Conservation (phyloP, 2,113 vertebrate genomes). For the Agelaius phoeniceus region DNA sequence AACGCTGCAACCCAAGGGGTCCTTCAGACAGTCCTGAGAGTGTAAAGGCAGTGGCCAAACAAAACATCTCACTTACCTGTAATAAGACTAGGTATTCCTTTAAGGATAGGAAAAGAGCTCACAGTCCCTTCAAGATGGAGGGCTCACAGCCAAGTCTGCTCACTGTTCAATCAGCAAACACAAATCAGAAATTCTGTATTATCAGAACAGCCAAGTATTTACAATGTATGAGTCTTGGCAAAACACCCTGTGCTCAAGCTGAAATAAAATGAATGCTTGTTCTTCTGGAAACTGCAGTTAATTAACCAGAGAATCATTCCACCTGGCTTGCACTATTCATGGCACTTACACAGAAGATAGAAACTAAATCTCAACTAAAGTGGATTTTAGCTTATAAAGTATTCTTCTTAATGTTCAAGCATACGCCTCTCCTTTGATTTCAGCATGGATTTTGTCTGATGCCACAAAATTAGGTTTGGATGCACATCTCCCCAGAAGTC, state of each 20-base stretch:
- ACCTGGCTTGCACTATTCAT: background rate
- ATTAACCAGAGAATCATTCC: background rate
- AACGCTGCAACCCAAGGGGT: rapidly evolving
- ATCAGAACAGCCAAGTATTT: background rate
- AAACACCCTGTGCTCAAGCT: background rate
- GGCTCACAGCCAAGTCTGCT: background rate
- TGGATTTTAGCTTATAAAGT: background rate
- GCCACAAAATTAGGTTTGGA: background rate
- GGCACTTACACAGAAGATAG: background rate
- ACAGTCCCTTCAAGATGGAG: background rate
- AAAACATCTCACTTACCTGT: background rate
- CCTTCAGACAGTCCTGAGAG: background rate
- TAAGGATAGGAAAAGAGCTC: background rate
- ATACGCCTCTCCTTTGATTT: background rate
- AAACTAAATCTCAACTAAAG: background rate
- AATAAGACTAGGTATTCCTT: background rate
- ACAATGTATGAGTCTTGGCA: background rate
- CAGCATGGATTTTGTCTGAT: background rate
- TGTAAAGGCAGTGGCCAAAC: background rate
- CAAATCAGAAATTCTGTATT: background rate
- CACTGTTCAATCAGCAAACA: background rate
- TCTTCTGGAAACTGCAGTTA: background rate
- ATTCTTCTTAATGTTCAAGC: background rate
- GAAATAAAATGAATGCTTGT: background rate
- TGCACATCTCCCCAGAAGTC: background rate